Percentiles rank a stretch among this genome's conserved stretches.
phyloP scores from a whole-genome alignment of 2,888 invertebrate genomes.

The Leptinotarsa haldemani region DNA sequence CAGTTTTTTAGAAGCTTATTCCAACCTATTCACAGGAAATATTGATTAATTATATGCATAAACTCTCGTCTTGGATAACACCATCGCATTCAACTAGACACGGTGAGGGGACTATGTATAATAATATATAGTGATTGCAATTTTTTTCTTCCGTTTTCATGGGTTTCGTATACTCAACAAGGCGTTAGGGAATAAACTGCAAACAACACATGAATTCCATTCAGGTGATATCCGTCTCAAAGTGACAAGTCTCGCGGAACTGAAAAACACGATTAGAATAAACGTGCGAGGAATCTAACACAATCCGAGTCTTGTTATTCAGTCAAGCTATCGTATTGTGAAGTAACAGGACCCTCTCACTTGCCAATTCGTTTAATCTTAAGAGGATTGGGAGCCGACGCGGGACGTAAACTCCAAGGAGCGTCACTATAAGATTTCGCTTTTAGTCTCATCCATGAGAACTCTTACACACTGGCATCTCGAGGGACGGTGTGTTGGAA shows the following conservation, averaged over 20 bases:
- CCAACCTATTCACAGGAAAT: no score
- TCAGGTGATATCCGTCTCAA: background rate
- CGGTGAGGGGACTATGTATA: no score
- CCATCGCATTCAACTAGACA: no score
- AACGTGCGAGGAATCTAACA: background rate
- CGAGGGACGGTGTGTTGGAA: background rate
- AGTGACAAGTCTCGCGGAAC: slow-evolving; percentile 4
- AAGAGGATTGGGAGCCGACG: slow-evolving; percentile 12
- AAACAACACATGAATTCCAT: background rate
- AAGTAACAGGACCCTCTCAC: slow-evolving; percentile 13
- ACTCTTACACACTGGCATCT: background rate
- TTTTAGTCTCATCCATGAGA: background rate
- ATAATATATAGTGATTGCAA: no score
- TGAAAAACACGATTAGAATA: slow-evolving; percentile 4
- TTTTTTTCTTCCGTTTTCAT: no score
- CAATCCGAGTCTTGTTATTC: slow-evolving; percentile 7
- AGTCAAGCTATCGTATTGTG: slow-evolving; percentile 18
- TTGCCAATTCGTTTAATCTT: slow-evolving; percentile 18
- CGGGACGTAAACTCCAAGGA: slow-evolving; percentile 10
- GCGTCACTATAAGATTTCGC: slow-evolving; percentile 4
- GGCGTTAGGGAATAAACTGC: background rate
- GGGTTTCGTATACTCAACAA: no score
- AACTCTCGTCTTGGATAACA: no score
- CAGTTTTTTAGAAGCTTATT: no score
- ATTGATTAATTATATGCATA: no score